phyloP scores from a whole-genome alignment of 2,113 vertebrate species.

The Amblyopsis rosae region DNA sequence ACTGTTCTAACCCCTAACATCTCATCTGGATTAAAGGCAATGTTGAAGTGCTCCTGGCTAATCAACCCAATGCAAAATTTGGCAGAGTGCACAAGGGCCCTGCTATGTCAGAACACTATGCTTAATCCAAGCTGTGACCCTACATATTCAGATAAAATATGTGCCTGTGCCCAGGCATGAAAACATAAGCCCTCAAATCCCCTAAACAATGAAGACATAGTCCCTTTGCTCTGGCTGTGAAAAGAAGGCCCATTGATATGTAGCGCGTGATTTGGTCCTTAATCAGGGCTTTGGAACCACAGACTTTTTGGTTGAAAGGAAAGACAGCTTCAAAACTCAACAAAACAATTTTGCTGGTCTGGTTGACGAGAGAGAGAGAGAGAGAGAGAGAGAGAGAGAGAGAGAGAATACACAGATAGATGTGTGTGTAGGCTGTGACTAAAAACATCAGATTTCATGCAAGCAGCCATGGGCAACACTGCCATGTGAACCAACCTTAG shows the following conservation, averaged over 20 bases:
- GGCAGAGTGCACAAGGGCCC: conserved; percentile 49
- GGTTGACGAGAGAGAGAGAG: background rate
- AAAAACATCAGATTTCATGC: too few relatives aligned
- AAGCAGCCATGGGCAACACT: too few relatives aligned
- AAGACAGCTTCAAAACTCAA: conserved; percentile 34
- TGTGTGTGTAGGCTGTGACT: too few relatives aligned
- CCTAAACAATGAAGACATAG: conserved; percentile 33
- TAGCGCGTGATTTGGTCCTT: conserved; percentile 54
- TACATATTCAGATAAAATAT: conserved; percentile 57
- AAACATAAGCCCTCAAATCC: background rate
- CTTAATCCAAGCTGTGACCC: conserved; percentile 64
- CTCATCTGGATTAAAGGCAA: conserved; percentile 36
- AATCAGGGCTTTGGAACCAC: conserved; percentile 53
- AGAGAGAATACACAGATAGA: background rate
- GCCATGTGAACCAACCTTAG: too few relatives aligned
- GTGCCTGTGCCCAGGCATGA: conserved; percentile 11
- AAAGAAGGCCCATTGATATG: conserved; percentile 57
- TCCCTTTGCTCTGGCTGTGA: conserved; percentile 39
- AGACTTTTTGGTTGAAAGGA: conserved; percentile 27
- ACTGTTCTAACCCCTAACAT: conserved; percentile 30
- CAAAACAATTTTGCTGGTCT: conserved; percentile 28
- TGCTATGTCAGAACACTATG: conserved; percentile 54
- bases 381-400: background rate
- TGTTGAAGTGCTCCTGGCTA: conserved; percentile 36
- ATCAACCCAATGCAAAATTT: conserved; percentile 25